Evolutionary conservation across 2,797 vertebrate genomes (phyloP).

Genomic region (Tangara arthus): DNA sequence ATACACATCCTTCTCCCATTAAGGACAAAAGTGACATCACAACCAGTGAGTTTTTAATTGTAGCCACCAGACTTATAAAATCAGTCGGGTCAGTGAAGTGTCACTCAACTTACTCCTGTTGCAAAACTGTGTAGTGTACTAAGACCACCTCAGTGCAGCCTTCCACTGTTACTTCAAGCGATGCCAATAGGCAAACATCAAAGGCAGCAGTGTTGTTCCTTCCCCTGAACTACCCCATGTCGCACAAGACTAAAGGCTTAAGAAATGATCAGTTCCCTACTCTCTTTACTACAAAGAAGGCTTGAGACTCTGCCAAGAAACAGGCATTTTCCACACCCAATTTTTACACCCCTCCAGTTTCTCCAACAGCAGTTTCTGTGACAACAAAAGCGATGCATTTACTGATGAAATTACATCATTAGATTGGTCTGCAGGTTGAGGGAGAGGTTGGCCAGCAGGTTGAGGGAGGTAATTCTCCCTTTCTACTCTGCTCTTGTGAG

Average conservation of each 20-base stretch:
- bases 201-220: not conserved
- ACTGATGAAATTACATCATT: not conserved
- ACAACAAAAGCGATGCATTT: not conserved
- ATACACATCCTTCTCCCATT: not conserved
- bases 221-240: not conserved
- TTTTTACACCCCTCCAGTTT: conserved; percentile 78
- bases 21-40: not conserved
- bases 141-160: not conserved
- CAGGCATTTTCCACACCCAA: conserved; percentile 72
- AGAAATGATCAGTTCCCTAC: not conserved
- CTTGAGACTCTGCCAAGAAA: not conserved
- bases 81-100: rapidly evolving
- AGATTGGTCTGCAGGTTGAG: rapidly evolving
- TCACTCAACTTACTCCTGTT: not conserved
- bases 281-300: not conserved
- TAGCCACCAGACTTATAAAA: not conserved
- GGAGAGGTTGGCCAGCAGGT: not conserved
- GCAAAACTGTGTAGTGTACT: not conserved
- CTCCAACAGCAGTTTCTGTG: conserved; percentile 78
- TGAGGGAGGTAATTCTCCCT: rapidly evolving
- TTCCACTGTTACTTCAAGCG: not conserved
- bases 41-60: not conserved
- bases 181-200: not conserved
- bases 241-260: not conserved
- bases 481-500: not conserved